These are phyloP conservation scores for Sylvietta virens DNA, from an alignment of 2,113 vertebrate genomes.

Conservation along the genomic window DNA sequence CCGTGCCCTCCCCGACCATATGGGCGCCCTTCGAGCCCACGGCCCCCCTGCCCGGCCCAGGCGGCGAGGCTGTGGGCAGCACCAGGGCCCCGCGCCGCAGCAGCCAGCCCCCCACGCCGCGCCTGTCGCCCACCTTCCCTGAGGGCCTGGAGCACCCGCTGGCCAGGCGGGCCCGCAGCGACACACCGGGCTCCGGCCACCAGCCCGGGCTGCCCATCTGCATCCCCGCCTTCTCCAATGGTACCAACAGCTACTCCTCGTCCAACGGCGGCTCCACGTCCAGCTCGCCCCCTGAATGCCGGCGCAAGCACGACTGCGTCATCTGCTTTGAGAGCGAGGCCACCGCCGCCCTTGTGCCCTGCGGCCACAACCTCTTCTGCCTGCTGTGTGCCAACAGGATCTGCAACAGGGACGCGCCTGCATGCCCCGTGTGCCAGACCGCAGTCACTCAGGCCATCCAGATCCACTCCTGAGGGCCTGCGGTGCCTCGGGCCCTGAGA, in stretches of 20 bases:
- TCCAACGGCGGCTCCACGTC: not conserved
- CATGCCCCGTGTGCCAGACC: not conserved
- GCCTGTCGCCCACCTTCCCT: not conserved
- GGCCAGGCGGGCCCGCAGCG: not conserved
- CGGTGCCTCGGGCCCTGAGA: too few relatives aligned
- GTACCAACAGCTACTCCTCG: not conserved
- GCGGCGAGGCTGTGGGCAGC: not conserved
- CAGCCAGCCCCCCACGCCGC: too few relatives aligned
- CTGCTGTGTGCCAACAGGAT: conserved; percentile 93
- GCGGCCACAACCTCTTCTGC: conserved; percentile 97
- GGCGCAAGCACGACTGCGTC: not conserved
- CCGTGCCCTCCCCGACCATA: not conserved
- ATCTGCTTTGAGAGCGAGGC: not conserved
- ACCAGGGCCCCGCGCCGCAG: too few relatives aligned
- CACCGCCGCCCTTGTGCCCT: conserved; percentile 72
- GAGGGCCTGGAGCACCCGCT: not conserved
- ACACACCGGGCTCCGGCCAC: not conserved
- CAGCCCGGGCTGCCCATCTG: not conserved
- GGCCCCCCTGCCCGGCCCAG: not conserved
- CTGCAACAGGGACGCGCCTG: conserved; percentile 48
- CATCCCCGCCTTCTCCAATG: not conserved
- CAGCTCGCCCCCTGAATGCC: not conserved
- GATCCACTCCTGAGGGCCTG: not conserved
- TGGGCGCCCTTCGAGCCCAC: not conserved
- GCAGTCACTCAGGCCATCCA: not conserved